Evolutionary conservation across 2,113 vertebrate species (phyloP).

Genomic region (Numenius arquata): DNA sequence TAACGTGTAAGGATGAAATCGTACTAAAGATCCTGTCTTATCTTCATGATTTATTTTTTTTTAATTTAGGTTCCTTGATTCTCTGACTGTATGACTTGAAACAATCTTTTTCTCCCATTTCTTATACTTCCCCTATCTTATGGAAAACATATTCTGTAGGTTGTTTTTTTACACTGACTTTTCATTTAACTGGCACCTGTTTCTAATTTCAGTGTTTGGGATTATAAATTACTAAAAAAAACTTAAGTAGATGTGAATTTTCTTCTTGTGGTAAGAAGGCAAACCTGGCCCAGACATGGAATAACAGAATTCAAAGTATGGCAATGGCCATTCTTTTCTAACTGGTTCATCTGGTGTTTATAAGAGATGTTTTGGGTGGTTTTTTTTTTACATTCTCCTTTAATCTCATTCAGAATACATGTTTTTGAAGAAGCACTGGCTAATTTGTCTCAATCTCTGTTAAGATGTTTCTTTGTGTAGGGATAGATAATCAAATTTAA

Average conservation of each 20-base stretch:
- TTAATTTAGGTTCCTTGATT: neutral
- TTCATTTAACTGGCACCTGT: conserved; percentile 31
- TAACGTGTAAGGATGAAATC: neutral
- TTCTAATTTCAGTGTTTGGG: conserved; percentile 7
- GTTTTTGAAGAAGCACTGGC: neutral
- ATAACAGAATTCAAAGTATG: neutral
- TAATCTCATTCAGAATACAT: neutral
- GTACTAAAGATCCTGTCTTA: neutral
- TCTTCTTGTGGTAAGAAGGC: neutral
- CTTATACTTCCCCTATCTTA: neutral
- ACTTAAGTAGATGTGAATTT: conserved; percentile 31
- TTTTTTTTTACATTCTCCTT: neutral
- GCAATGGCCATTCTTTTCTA: neutral
- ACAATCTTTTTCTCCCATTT: neutral
- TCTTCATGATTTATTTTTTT: neutral
- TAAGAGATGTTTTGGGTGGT: neutral
- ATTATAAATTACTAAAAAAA: conserved; percentile 24
- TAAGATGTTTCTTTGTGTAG: neutral
- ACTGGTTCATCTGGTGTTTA: neutral
- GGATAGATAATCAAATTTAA: neutral
- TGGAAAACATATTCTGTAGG: neutral
- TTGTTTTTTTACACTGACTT: neutral
- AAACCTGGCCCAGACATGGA: neutral
- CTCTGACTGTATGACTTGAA: neutral
- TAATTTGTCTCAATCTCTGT: neutral